Conservation (phyloP, 2,888 invertebrate species). For the Dastarcus helophoroides region DNA sequence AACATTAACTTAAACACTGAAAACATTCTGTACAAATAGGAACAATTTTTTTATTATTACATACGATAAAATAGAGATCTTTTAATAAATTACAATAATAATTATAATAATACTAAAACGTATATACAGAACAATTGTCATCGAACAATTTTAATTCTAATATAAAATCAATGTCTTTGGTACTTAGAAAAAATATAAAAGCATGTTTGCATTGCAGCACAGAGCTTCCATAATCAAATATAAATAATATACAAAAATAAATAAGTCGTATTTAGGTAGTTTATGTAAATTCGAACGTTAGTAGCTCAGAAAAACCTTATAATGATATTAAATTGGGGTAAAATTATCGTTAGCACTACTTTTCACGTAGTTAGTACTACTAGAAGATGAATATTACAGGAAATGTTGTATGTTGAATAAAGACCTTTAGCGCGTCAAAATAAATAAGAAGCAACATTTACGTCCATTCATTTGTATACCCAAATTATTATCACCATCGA, state of each 20-base stretch:
- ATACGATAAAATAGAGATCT: slow-evolving; percentile 16
- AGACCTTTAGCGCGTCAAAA: too few relatives aligned
- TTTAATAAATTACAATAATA: slow-evolving; percentile 11
- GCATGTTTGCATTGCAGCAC: too few relatives aligned
- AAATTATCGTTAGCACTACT: neutral
- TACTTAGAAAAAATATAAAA: slow-evolving; percentile 13
- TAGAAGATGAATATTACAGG: too few relatives aligned
- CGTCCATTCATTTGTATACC: too few relatives aligned
- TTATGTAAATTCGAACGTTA: too few relatives aligned
- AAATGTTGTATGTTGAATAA: too few relatives aligned
- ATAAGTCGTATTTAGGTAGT: neutral
- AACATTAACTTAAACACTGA: too few relatives aligned
- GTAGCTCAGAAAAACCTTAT: neutral
- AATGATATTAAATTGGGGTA: neutral
- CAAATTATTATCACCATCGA: too few relatives aligned
- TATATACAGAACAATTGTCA: slow-evolving; percentile 32
- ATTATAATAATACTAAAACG: slow-evolving; percentile 31
- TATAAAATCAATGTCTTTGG: slow-evolving; percentile 26
- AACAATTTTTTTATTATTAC: slow-evolving; percentile 12
- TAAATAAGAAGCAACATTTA: too few relatives aligned
- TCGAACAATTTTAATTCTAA: slow-evolving; percentile 23
- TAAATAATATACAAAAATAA: slow-evolving; percentile 1
- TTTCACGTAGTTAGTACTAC: neutral
- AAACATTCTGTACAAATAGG: slow-evolving; percentile 16
- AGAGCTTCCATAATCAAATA: too few relatives aligned